Percentiles rank a stretch among this genome's conserved stretches.
phyloP scores from a whole-genome alignment of 2,888 invertebrate species.

The Cataglyphis livida region DNA sequence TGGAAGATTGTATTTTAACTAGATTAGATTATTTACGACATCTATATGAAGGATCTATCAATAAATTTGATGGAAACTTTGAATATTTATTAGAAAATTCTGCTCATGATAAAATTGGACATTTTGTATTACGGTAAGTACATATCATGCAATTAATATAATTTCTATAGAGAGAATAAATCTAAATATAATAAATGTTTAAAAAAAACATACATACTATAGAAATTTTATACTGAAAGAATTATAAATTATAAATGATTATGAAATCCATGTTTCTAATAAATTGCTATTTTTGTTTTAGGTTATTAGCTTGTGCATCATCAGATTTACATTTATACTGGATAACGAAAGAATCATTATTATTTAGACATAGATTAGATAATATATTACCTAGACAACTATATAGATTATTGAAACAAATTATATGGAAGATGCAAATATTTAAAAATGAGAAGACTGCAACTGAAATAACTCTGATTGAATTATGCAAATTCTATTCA shows the following conservation, averaged over 20 bases:
- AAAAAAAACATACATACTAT: not conserved
- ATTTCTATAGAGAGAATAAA: not conserved
- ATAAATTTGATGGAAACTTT: conserved; percentile 84
- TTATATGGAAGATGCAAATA: conserved; percentile 71
- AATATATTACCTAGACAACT: conserved; percentile 76
- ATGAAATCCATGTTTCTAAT: not conserved
- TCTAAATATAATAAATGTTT: conserved; percentile 3
- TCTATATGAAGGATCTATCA: conserved; percentile 81
- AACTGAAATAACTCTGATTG: conserved; percentile 71
- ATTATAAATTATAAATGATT: not conserved
- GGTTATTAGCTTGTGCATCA: conserved; percentile 80
- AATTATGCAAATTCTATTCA: conserved; percentile 72
- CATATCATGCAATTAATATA: conserved; percentile 11
- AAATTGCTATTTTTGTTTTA: conserved; percentile 56
- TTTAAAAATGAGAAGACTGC: conserved; percentile 63
- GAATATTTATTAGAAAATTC: conserved; percentile 88
- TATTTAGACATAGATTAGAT: conserved; percentile 79
- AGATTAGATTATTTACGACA: conserved; percentile 87
- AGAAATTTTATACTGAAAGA: not conserved
- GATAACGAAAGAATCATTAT: conserved; percentile 77
- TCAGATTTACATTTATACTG: conserved; percentile 78
- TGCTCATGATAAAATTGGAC: conserved; percentile 88
- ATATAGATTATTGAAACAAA: conserved; percentile 78
- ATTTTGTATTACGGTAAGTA: conserved; percentile 87
- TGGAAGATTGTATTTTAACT: conserved; percentile 87